Evolutionary conservation across 2,888 invertebrate genomes (phyloP), one percentile per base, ranked within the genome.

Genomic region (Erebia aethiops): DNA sequence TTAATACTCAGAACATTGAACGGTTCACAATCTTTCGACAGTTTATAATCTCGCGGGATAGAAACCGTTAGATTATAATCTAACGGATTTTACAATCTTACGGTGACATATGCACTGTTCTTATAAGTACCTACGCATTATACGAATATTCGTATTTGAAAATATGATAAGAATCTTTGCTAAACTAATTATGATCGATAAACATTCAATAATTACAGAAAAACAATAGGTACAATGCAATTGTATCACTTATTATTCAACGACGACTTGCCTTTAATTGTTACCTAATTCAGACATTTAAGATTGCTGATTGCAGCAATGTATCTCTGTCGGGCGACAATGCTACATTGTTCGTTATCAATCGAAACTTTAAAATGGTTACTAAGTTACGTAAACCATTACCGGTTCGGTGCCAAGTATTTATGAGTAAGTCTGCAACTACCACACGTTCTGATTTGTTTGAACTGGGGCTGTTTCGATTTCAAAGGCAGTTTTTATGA

Each of bases 311-410:
- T 86, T 86, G 83, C 84, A 83, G 86, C 87, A 87, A 87, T 88
- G 90, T 90, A 84, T 90, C 90, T 89, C 83, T 89, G 92, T 91
- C 90, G 85, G 80, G 87, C 88, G 86, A 90, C 90, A 91, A 91
- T 89, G 86, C 83, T 80, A 87, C 88, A 87, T 87, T 89, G 88
- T 88, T 85, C 83, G 77, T 82, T 87, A 87, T 86, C 89, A 90
- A 90, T 89, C 87, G 89, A 85, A 83, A 86, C 86, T 85, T 87
- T 84, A 87, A 89, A 90, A 88, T 88, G 84, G 88, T 81, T 78
- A 86, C 82, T 90, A 87, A 89, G 87, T 91, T 91, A 90, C 90
- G 89, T 89, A 90, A 91, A 89, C 85, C 82, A 83, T 87, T 87
- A 85, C 83, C 78, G 84, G 84, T 82, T 81, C 54, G 16, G 16